Base-by-base conservation (phyloP, 2,888 invertebrate species). In the Vandiemenella viatica region DNA sequence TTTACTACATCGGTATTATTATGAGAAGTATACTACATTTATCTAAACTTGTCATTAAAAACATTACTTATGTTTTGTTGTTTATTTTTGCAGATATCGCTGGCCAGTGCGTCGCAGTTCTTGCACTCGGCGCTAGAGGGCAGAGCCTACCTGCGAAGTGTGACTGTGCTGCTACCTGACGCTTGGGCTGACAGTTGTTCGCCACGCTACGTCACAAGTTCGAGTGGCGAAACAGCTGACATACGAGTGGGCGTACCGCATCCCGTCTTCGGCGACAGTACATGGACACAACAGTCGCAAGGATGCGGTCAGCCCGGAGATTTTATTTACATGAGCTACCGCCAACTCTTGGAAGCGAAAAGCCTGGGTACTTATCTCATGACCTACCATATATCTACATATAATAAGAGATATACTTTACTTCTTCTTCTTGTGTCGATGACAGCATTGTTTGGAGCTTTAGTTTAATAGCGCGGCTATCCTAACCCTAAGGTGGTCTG, bases 261-360 rank as follows among this genome's bases (percentile, higher is more conserved):
- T 54, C 68, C 71, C 5, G 63, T 74, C 41, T 73, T 72, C 52
- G 67, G 68, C 4, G 66, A 70, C 57, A 58, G 64, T 8, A 67
- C 74, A n/a, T 77, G 74, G 72, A 78, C 78, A 1, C 73, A 76
- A 58, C 78, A 78, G 59, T 72, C 73, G 3, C 66, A 72, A 20
- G 75, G 75, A 8, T 79, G 79, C 56, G 76, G 76, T 4, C 67
- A 70, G 55, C 62, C 60, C 5, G 79, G 77, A 0, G 74, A 76
- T 58, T 76, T 74, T 60, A 73, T 79, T 43, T 74, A 71, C 56
- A 54, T 75, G 18, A 65, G 68, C 42, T 68, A 67, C 55, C 64
- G 66, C 41, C 58, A 62, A n/a, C 60, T 74, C 37, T 48, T 57
- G 10, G 58, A 60, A 21, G 53, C 58, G 5, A 59, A 57, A 22